Base-by-base conservation (phyloP, 2,888 invertebrate genomes). In the Choreutis nemorana region DNA sequence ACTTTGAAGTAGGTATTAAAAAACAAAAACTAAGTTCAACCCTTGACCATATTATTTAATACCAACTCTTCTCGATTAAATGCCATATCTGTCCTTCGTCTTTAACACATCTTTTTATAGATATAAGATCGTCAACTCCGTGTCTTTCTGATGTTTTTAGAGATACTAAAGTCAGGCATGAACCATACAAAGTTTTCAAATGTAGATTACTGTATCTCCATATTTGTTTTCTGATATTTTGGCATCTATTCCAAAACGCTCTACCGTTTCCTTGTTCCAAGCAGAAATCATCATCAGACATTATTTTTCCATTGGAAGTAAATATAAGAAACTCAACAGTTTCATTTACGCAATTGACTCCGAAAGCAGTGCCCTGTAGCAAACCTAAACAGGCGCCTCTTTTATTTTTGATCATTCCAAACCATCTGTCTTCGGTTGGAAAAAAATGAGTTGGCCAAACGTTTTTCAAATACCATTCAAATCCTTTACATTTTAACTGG, bases 401-500 rank as follows among this genome's bases (percentile, higher is more conserved):
- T 4, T 62, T 62, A 30, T 83, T 85, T 25, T 62, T 62, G 23
- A 95, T 94, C 73, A 90, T 87, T 18, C 97, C 98, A 55, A 98
- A 94, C 73, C 94, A 93, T 39, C 92, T 82, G 42, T 90, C 87
- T 1, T 89, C 83, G 14, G 86, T 88, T 0, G 98, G 98, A 50
- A 98, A 91, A 61, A 97, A 98, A 55, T 98, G 91, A 54, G 97
- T 91, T 0, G 96, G 96, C 94, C 97, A 99, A 13, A 99, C 85
- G 49, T 91, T 92, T 30, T 92, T 87, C 44, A 99, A 78, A 63
- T 96, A 99, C 97, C 97, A 97, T 29, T 86, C 83, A 52, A 97
- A 97, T 42, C 84, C 85, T 65, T 94, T 91, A 60, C 97, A 97
- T 11, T 89, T 70, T 20, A 96, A 72, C 39, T 78, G 82, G 37